phyloP scores from a whole-genome alignment of 2,888 invertebrate genomes.

The Drosophila anomalipes region DNA sequence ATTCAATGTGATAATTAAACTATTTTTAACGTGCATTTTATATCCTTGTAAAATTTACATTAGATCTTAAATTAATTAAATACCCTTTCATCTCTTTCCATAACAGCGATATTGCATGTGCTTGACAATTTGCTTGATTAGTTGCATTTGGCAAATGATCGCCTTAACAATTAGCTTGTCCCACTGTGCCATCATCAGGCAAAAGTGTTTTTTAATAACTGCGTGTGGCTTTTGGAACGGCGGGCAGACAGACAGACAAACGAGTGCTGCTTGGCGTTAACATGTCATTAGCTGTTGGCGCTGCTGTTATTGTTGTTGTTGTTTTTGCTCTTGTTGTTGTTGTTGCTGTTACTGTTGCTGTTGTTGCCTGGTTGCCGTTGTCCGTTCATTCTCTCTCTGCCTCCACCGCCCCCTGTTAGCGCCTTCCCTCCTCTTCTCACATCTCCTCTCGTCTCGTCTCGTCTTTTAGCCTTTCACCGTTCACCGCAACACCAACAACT shows the following conservation, averaged over 20 bases:
- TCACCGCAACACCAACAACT: slow-evolving; percentile 64
- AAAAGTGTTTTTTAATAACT: slow-evolving; percentile 79
- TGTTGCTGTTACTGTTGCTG: slow-evolving; percentile 3
- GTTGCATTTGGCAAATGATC: slow-evolving; percentile 16
- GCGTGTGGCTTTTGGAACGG: slow-evolving; percentile 60
- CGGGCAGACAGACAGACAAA: slow-evolving; percentile 22
- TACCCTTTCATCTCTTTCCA: neutral
- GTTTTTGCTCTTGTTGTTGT: slow-evolving; percentile 4
- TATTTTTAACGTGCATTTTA: neutral
- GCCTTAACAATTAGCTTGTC: slow-evolving; percentile 40
- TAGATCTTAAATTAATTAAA: neutral
- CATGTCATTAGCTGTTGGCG: slow-evolving; percentile 74
- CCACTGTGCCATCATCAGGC: slow-evolving; percentile 66
- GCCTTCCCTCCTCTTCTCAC: slow-evolving; percentile 11
- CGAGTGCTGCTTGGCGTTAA: slow-evolving; percentile 67
- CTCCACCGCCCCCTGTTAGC: slow-evolving; percentile 13
- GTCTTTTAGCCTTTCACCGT: slow-evolving; percentile 65
- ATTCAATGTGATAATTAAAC: neutral
- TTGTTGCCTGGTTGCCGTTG: slow-evolving; percentile 16
- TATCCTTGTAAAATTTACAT: neutral
- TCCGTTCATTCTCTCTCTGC: slow-evolving; percentile 34
- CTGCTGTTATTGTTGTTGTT: slow-evolving; percentile 5
- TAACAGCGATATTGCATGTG: slow-evolving; percentile 6
- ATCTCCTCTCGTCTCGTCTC: slow-evolving; percentile 25
- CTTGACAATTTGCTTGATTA: slow-evolving; percentile 21